These are phyloP conservation scores for Entomobrya proxima DNA, from an alignment of 2,888 invertebrate genomes.

Conservation along the genomic window DNA sequence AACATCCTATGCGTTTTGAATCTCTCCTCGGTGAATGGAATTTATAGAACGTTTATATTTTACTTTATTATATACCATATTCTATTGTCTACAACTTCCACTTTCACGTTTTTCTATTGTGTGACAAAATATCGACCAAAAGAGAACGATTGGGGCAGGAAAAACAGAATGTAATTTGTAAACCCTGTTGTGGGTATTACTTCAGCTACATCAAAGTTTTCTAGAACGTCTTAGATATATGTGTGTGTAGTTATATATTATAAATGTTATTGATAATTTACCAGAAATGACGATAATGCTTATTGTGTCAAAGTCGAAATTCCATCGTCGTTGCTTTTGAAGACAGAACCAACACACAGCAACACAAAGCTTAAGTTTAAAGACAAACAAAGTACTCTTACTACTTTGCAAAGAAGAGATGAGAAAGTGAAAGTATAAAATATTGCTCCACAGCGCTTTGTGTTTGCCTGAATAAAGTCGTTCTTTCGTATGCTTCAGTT, in stretches of 20 bases:
- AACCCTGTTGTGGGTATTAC: constrained; percentile 1
- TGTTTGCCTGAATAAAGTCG: neutral
- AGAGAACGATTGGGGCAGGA: neutral
- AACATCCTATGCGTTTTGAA: neutral
- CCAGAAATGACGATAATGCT: constrained; percentile 47
- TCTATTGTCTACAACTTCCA: constrained; percentile 30
- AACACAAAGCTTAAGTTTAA: neutral
- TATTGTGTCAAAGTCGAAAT: constrained; percentile 56
- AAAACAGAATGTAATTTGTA: neutral
- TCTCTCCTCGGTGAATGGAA: neutral
- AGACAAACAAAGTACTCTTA: constrained; percentile 19
- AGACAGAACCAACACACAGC: neutral
- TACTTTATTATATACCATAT: constrained; percentile 28
- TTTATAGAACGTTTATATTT: constrained; percentile 19
- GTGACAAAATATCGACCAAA: constrained; percentile 32
- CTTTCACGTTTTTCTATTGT: constrained; percentile 8
- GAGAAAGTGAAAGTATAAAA: constrained; percentile 23
- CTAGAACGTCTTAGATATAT: neutral
- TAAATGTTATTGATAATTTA: constrained; percentile 49
- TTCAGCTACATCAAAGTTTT: constrained; percentile 45
- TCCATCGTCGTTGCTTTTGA: constrained; percentile 16
- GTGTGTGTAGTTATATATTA: neutral
- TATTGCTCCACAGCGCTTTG: neutral
- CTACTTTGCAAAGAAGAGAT: neutral
- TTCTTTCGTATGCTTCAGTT: neutral